Base-by-base conservation (phyloP, 2,888 invertebrate genomes). In the Xylocampa areola region DNA sequence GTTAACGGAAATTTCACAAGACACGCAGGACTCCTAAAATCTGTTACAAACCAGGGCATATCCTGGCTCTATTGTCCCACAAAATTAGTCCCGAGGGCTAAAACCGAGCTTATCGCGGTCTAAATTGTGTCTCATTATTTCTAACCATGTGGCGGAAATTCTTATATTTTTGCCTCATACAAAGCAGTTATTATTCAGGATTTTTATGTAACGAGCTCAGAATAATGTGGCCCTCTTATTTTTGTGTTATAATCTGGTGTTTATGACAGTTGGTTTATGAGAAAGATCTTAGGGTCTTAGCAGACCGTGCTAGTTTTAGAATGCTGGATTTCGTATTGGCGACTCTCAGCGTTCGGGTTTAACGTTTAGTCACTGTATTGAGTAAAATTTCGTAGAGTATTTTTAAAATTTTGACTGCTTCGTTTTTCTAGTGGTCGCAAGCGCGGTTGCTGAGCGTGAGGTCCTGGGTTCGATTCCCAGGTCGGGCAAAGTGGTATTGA, bases 71-170 rank as follows among this genome's bases (percentile, higher is more conserved):
- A 53, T 35, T 44, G 16, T 13, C 27, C 33, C 25, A 33, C 35
- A 30, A 21, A 65, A 52, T 52, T 51, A 40, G 41, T 58, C 59
- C 59, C 49, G 23, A 17, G 51, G 36, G 53, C 32, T 11, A 10
- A 52, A 40, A 50, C 45, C 13, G 19, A 11, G 29, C 50, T 60
- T 61, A 59, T 61, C 43, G 17, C n/a, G 50, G 36, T 40, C 40
- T 49, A 52, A 68, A 68, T 70, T 44, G 51, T 40, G 33, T 10
- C 54, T 69, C 74, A 72, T 72, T 73, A 72, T 54, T 51, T 51
- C 32, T 40, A 16, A 35, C 48, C 23, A 51, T 47, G 32, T 49
- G 43, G 35, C 52, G 55, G 49, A 30, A 32, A 40, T 49, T 36
- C 44, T 64, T 49, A 40, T 55, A 48, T 61, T 65, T 60, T 60